Base-by-base conservation (phyloP, 2,888 invertebrate species). In the Watsonalla cultraria region DNA sequence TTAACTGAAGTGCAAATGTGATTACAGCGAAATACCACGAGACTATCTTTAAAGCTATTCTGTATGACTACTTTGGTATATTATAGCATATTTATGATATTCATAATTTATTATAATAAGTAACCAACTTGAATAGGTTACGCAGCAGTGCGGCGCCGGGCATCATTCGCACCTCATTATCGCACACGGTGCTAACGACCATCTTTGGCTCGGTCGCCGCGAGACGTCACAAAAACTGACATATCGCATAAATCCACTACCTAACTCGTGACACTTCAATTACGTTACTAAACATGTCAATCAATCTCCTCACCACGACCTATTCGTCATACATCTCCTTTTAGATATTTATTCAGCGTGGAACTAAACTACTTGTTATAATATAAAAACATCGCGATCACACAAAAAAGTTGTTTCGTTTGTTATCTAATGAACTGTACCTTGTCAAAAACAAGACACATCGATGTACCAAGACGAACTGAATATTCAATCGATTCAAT, bases 261-360 rank as follows among this genome's bases (percentile, higher is more conserved):
- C 64, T 67, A 61, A 67, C 66, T 81, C 82, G 81, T 85, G 87
- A 85, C 80, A 82, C 70, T 74, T 81, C 82, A 80, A 86, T 86
- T 82, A 82, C 67, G 72, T 69, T 68, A 67, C 70, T 76, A 73
- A 82, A 82, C 76, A 73, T 79, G 79, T 82, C 82, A 82, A 87
- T 87, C 82, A 82, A 81, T 82, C 78, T 74, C 60, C 53, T 59
- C 61, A 60, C 55, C 58, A 51, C 56, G 64, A 68, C 70, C 64
- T 70, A 74, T 76, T 68, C 64, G 70, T 73, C 67, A 66, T 60
- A 35, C 8, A 39, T 14, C 37, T 13, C 48, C 37, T 11, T 37
- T 37, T 14, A 8, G 4, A 48, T 48, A 37, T 39, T 39, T 14
- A 13, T 15, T 14, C 11, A 42, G 11, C 5, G 11, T 11, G 9